phyloP scores from a whole-genome alignment of 1,140 invertebrate species.

The Trichonephila clavata region DNA sequence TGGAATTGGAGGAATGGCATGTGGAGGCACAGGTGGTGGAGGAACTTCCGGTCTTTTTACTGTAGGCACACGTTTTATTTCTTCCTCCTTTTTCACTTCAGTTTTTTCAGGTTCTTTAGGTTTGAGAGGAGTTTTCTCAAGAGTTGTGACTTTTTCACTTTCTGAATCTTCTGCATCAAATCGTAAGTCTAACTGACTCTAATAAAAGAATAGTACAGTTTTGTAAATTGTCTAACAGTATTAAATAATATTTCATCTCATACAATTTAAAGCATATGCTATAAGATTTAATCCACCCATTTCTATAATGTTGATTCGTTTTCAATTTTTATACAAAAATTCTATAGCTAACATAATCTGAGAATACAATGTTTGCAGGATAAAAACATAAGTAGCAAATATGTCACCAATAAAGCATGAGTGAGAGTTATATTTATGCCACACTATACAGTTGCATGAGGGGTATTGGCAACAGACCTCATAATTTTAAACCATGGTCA shows the following conservation, averaged over 20 bases:
- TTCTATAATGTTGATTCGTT: too few species aligned
- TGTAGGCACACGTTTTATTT: constrained; percentile 9
- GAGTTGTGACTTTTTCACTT: constrained; percentile 2
- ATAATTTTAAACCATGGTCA: too few species aligned
- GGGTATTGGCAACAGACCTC: too few species aligned
- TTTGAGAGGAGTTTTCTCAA: background rate
- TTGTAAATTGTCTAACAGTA: too few species aligned
- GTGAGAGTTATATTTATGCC: too few species aligned
- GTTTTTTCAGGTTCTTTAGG: constrained; percentile 14
- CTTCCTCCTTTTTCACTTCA: constrained; percentile 60
- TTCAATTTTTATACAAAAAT: too few species aligned
- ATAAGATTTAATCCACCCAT: background rate
- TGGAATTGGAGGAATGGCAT: constrained; percentile 25
- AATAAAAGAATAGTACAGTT: constrained; percentile 76
- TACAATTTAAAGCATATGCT: background rate
- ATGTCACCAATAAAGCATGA: too few species aligned
- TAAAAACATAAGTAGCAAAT: too few species aligned
- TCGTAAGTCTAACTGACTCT: constrained; percentile 88
- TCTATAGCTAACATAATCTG: too few species aligned
- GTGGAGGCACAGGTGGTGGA: constrained; percentile 58
- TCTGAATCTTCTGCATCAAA: constrained; percentile 78
- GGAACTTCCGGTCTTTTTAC: constrained; percentile 70
- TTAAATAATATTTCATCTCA: background rate
- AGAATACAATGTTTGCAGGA: too few species aligned
- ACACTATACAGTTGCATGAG: too few species aligned